phyloP scores from a whole-genome alignment of 2,888 invertebrate genomes.

The Eupithecia exiguata region DNA sequence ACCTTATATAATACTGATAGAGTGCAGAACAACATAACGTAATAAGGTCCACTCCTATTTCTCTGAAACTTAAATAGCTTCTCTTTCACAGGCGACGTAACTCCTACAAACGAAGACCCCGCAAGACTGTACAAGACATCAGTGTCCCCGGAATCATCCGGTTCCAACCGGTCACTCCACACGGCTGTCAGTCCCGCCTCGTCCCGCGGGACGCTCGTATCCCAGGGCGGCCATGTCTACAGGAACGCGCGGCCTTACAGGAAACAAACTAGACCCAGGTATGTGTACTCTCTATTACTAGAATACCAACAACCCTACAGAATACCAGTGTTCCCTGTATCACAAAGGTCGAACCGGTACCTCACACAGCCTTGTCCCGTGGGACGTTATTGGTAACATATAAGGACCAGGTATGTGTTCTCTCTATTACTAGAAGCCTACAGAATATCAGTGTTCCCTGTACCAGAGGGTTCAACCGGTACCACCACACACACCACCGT shows the following conservation, averaged over 20 bases:
- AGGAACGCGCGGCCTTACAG: constrained; percentile 76
- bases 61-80: not conserved
- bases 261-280: constrained; percentile 62
- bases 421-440: constrained; percentile 19
- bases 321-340: not conserved
- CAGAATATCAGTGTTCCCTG: not conserved
- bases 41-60: no score
- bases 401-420: constrained; percentile 58
- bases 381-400: constrained; percentile 50
- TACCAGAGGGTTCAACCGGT: constrained; percentile 53
- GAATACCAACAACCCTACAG: no score
- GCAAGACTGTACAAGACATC: constrained; percentile 36
- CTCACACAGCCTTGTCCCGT: constrained; percentile 65
- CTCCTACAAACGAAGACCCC: constrained; percentile 67
- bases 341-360: constrained; percentile 56
- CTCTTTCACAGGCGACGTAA: constrained; percentile 60
- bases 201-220: constrained; percentile 83
- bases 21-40: not conserved
- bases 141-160: constrained; percentile 52
- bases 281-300: constrained; percentile 17
- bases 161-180: constrained; percentile 61
- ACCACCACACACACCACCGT: constrained; percentile 64
- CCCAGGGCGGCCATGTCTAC: constrained; percentile 81
- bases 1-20: not conserved
- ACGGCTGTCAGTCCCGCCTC: constrained; percentile 70